Evolutionary conservation across 2,797 vertebrate species (phyloP).

Genomic region (Labroides dimidiatus): DNA sequence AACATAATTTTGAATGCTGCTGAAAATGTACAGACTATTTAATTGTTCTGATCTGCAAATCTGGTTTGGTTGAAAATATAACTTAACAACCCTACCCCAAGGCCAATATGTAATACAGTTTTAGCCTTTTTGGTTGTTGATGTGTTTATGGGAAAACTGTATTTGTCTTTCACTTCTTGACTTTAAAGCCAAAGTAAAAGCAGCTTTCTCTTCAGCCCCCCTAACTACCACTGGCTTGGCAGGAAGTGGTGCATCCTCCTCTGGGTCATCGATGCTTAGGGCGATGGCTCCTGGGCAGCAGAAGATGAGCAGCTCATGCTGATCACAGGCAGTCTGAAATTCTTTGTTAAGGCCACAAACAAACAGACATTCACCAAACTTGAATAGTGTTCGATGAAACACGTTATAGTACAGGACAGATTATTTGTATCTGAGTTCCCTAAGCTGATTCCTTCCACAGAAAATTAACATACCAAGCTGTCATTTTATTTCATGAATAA

Average conservation of each 20-base stretch:
- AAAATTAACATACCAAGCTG: no score
- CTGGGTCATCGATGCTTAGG: conserved; percentile 14
- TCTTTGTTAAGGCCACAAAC: not conserved
- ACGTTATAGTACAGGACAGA: no score
- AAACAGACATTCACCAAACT: not conserved
- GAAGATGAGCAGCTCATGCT: conserved; percentile 20
- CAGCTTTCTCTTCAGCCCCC: conserved; percentile 3
- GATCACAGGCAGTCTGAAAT: conserved; percentile 12
- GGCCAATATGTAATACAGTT: conserved; percentile 15
- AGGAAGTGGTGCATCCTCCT: conserved; percentile 24
- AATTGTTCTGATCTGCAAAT: no score
- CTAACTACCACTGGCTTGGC: conserved; percentile 4
- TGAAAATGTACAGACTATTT: no score
- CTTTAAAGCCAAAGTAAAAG: conserved; percentile 7
- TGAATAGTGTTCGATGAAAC: not conserved
- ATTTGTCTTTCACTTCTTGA: conserved; percentile 19
- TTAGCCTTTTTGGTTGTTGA: conserved; percentile 6
- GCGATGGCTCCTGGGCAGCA: conserved; percentile 16
- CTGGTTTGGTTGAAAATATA: no score
- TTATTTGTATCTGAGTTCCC: no score
- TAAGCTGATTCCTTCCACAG: no score
- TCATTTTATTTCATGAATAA: no score
- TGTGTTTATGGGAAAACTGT: conserved; percentile 26
- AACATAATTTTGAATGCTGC: no score
- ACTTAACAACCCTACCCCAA: not conserved